Evolutionary conservation across 1,140 invertebrate genomes (phyloP).

Genomic region (Drosophila obscura): DNA sequence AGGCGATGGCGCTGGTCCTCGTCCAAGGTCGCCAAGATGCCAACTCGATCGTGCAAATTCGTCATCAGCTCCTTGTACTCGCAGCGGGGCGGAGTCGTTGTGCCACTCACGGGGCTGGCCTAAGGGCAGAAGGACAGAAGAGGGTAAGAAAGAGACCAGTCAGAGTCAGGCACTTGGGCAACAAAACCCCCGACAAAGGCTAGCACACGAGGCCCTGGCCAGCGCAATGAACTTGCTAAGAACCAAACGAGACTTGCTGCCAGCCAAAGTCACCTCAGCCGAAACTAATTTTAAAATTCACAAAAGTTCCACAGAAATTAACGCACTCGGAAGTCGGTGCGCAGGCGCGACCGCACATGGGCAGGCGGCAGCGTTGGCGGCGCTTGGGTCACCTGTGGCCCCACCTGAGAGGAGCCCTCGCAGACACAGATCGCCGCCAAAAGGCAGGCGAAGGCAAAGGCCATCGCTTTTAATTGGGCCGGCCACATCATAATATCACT

Average conservation of each 20-base stretch:
- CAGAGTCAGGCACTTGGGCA: background rate
- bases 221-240: slow-evolving; percentile 49
- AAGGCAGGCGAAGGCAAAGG: background rate
- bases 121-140: background rate
- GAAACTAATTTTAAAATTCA: background rate
- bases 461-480: slow-evolving; percentile 14
- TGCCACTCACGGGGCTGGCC: background rate
- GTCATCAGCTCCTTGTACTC: slow-evolving; percentile 70
- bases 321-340: slow-evolving; percentile 58
- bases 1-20: slow-evolving; percentile 83
- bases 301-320: slow-evolving; percentile 11
- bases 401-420: slow-evolving; percentile 9
- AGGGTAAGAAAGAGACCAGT: slow-evolving; percentile 9
- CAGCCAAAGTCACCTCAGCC: slow-evolving; percentile 3
- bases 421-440: slow-evolving; percentile 6
- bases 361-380: background rate
- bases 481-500: slow-evolving; percentile 35
- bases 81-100: slow-evolving; percentile 12
- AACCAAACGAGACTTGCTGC: slow-evolving; percentile 50
- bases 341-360: slow-evolving; percentile 19
- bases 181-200: slow-evolving; percentile 1
- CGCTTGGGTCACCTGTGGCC: slow-evolving; percentile 19
- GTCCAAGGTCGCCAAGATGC: slow-evolving; percentile 82
- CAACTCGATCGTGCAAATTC: slow-evolving; percentile 83
- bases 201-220: slow-evolving; percentile 29